A percentile compares a stretch with the other conserved stretches of the same genome.
Conservation (phyloP, 2,797 vertebrate genomes). For the Gymnothorax javanicus region DNA sequence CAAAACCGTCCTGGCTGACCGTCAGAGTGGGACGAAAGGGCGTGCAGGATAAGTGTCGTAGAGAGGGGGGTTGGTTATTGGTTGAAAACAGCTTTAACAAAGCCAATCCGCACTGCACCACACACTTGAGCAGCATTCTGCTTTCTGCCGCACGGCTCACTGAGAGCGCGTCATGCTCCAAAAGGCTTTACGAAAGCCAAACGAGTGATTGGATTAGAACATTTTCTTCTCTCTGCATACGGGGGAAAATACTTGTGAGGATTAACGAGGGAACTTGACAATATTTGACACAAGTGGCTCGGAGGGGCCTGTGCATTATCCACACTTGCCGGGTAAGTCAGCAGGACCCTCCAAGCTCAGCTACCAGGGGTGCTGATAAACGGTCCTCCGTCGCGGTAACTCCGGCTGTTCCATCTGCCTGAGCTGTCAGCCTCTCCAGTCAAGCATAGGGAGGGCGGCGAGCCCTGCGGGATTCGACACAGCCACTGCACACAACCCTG, state of each 20-base stretch:
- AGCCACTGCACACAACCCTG: not conserved
- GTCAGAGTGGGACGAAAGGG: not conserved
- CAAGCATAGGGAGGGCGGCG: not conserved
- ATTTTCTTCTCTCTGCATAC: slow-evolving; percentile 10
- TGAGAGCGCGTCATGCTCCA: slow-evolving; percentile 28
- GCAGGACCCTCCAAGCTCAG: slow-evolving; percentile 1
- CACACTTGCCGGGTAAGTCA: slow-evolving; percentile 23
- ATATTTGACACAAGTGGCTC: slow-evolving; percentile 11
- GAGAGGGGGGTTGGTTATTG: not conserved
- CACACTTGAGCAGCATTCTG: slow-evolving; percentile 16
- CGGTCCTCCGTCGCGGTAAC: slow-evolving; percentile 12
- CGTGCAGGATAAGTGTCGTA: no score
- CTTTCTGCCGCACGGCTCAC: slow-evolving; percentile 18
- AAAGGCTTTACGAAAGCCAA: slow-evolving; percentile 34
- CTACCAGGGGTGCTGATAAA: slow-evolving; percentile 34
- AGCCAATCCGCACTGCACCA: not conserved
- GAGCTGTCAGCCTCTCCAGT: not conserved
- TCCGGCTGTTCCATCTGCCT: not conserved
- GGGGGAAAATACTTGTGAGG: slow-evolving; percentile 9
- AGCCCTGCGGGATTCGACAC: not conserved
- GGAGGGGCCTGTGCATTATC: not conserved
- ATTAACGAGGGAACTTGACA: slow-evolving; percentile 6
- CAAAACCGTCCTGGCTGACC: slow-evolving; percentile 32
- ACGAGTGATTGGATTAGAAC: slow-evolving; percentile 28
- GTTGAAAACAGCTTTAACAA: slow-evolving; percentile 9